Base-by-base conservation (phyloP, 2,888 invertebrate genomes). In the Oasisia sp. region DNA sequence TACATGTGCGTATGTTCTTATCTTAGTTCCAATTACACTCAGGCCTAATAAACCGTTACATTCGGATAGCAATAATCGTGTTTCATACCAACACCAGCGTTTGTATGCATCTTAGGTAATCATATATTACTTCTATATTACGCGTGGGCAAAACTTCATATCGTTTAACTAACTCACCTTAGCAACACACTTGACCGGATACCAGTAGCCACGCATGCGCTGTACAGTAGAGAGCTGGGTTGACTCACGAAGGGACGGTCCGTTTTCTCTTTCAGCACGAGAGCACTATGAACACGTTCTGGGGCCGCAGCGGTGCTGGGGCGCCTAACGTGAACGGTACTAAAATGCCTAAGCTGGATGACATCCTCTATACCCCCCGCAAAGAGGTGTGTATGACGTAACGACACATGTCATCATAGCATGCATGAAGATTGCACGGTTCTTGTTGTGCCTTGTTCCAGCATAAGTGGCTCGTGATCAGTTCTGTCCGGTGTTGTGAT, bases 291-390 rank as follows among this genome's bases (percentile, higher is more conserved):
- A 93, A 94, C 90, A 92, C 93, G 19, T 91, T 93, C 91, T 95
- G 94, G 94, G 95, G 95, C 2, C 91, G 93, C 32, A 94, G 93
- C n/a, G 95, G 95, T 19, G 95, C 94, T n/a, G 95, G 95, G 12
- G 95, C 95, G 0, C 95, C 95, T 12, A 94, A 93, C 89, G 93
- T 92, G 89, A 91, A 91, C 11, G 93, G 92, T 27, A 91, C 93
- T 89, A 92, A 93, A 38, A 92, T 92, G 58, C 56, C 44, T 50
- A 93, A 93, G 74, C 91, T 93, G 32, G 92, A 92, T 27, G 56
- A 93, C 19, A 50, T 92, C 32, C 38, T 93, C 8, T 90, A 93
- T 58, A 91, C 91, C 11, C 93, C 93, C 12, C 32, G 92, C 38
- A 92, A 45, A 90, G 92, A 93, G 91, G 93, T 93, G 74, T 74